Evolutionary conservation across 2,888 invertebrate genomes (phyloP), one percentile per base, ranked within the genome.

Genomic region (Colostygia pectinataria): DNA sequence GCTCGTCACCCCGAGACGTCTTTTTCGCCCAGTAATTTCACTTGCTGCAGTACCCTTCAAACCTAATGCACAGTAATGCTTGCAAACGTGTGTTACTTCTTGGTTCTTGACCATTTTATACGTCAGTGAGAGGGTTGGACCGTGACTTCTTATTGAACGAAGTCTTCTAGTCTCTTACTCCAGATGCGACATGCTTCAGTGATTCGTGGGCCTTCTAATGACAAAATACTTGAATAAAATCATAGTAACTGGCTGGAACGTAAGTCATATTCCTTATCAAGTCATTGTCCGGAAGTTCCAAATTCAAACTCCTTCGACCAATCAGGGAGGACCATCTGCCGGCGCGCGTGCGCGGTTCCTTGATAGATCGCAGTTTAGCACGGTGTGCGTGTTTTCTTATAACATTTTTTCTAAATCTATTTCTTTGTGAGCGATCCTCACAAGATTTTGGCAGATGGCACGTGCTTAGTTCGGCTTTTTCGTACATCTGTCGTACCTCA

Each of bases 401-500:
- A 49, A 44, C 72, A 76, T 84, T 80, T 81, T 77, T 71, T 73
- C 66, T 66, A 60, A 65, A 74, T 70, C 73, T 74, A 73, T 75
- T 71, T 61, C 67, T 63, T 59, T 80, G 82, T 86, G 77, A 74
- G 75, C 64, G 77, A 2, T 24, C 72, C 85, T 85, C 77, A 52
- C 20, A 33, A 33, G 34, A 75, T 47, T n/a, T 90, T 89, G 85
- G 89, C 89, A 90, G 89, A 90, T 88, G 89, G 89, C 89, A 89
- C 89, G 89, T 87, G 89, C 89, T 81, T 20, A 10, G 20, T 10
- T 65, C 70, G 67, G 77, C 76, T 83, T 80, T 84, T 81, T 67
- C 71, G 77, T 83, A 77, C 89, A 90, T 87, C 89, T 90, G 89
- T 81, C 89, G 85, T 63, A 77, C 65, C 81, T 81, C 73, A 61